A percentile compares a stretch with the other conserved stretches of the same genome.
Conservation (phyloP, 2,113 vertebrate genomes). For the Progne subis region DNA sequence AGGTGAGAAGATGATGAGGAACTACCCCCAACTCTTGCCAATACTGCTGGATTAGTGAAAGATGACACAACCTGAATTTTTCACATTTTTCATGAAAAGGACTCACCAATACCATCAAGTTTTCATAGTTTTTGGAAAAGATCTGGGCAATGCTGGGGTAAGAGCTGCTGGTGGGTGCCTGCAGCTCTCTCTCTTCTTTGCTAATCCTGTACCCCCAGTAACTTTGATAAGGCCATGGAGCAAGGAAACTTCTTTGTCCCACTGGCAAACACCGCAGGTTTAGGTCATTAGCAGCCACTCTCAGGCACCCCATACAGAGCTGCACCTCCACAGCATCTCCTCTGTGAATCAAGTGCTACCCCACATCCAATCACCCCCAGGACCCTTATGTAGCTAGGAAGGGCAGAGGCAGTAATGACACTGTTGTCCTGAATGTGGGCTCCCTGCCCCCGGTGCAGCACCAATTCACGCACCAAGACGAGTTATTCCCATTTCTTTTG, state of each 20-base stretch:
- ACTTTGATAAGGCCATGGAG: not conserved
- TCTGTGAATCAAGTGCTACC: not conserved
- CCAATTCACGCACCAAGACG: not conserved
- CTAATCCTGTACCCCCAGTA: not conserved
- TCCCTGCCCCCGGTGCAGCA: not conserved
- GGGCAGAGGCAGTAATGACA: not conserved
- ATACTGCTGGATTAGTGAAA: not conserved
- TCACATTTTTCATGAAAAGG: not conserved
- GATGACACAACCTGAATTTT: not conserved
- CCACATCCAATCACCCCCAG: no score
- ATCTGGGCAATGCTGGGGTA: not conserved
- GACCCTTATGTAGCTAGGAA: not conserved
- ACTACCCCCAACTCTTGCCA: not conserved
- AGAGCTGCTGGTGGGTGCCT: not conserved
- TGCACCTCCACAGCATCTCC: not conserved
- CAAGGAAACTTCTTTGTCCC: not conserved
- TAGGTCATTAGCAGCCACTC: not conserved
- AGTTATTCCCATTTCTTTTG: not conserved
- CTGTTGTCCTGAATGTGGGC: accelerated
- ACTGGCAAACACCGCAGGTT: not conserved
- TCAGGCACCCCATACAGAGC: not conserved
- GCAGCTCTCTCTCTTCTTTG: not conserved
- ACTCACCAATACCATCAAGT: not conserved
- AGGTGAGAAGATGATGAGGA: not conserved
- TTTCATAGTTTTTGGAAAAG: not conserved